Evolutionary conservation across 1,140 invertebrate species (phyloP).

Genomic region (Anastrepha obliqua): DNA sequence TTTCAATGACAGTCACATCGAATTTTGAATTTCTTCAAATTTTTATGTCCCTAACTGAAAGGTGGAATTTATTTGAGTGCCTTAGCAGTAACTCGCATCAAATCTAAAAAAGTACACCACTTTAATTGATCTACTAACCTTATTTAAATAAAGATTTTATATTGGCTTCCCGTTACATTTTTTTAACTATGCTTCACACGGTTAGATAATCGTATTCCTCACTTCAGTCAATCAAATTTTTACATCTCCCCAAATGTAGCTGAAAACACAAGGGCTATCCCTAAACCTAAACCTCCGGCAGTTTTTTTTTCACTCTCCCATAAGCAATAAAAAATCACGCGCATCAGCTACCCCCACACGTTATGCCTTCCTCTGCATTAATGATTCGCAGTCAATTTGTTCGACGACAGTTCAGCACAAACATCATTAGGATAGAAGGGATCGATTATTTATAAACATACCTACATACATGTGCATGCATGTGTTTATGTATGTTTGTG

Average conservation of each 20-base stretch:
- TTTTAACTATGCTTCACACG: too few relatives aligned
- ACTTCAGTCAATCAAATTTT: not conserved
- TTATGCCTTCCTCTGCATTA: not conserved
- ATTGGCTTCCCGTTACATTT: too few relatives aligned
- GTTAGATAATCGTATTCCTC: not conserved
- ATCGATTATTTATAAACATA: not conserved
- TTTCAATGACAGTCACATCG: too few relatives aligned
- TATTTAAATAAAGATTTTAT: too few relatives aligned
- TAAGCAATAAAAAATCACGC: not conserved
- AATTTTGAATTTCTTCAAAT: too few relatives aligned
- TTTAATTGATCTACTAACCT: too few relatives aligned
- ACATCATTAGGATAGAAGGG: slow-evolving; percentile 36
- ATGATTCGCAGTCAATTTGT: slow-evolving; percentile 42
- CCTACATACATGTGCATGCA: not conserved
- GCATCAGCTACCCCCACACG: not conserved
- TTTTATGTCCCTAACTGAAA: too few relatives aligned
- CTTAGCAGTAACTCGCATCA: too few relatives aligned
- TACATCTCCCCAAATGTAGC: not conserved
- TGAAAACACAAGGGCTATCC: not conserved
- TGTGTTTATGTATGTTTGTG: not conserved
- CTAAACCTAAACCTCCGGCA: not conserved
- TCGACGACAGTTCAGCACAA: slow-evolving; percentile 43
- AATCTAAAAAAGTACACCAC: too few relatives aligned
- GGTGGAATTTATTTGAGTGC: too few relatives aligned
- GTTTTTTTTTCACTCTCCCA: not conserved